A percentile compares a stretch with the other conserved stretches of the same genome.
phyloP scores from a whole-genome alignment of 2,113 vertebrate species.

The Thamnaconus septentrionalis region DNA sequence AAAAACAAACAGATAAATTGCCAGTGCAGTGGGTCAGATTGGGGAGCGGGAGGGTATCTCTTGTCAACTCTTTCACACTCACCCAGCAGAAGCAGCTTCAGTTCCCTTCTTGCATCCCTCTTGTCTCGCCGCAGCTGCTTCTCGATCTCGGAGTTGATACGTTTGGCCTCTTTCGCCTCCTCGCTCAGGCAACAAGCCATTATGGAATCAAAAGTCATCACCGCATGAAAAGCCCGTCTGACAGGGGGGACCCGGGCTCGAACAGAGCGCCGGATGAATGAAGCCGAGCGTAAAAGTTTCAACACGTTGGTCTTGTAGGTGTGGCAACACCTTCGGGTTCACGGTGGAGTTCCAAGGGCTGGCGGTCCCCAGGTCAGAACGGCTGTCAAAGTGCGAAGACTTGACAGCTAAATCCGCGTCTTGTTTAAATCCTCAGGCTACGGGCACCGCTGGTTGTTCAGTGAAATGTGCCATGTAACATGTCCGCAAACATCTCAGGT shows the following conservation, averaged over 20 bases:
- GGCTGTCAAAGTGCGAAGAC: slow-evolving; percentile 57
- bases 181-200: slow-evolving; percentile 97
- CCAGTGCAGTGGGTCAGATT: slow-evolving; percentile 27
- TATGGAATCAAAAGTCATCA: slow-evolving; percentile 90
- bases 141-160: slow-evolving; percentile 94
- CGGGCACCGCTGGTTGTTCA: slow-evolving; percentile 4
- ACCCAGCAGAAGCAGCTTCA: slow-evolving; percentile 91
- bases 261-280: slow-evolving; percentile 21
- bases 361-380: slow-evolving; percentile 11
- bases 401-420: slow-evolving; percentile 52
- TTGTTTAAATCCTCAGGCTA: slow-evolving; percentile 34
- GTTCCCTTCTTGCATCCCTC: slow-evolving; percentile 86
- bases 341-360: neutral
- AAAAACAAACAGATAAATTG: neutral
- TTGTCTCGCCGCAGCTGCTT: slow-evolving; percentile 92
- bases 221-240: slow-evolving; percentile 70
- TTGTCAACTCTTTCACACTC: neutral
- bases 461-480: slow-evolving; percentile 11
- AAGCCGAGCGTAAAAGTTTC: slow-evolving; percentile 1
- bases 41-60: too few species aligned
- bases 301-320: neutral
- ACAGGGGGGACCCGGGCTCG: slow-evolving; percentile 46
- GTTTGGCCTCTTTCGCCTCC: slow-evolving; percentile 93
- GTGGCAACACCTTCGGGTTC: too few species aligned
- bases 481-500: slow-evolving; percentile 5